phyloP scores from a whole-genome alignment of 2,888 invertebrate species.

The Megalurothrips usitatus region DNA sequence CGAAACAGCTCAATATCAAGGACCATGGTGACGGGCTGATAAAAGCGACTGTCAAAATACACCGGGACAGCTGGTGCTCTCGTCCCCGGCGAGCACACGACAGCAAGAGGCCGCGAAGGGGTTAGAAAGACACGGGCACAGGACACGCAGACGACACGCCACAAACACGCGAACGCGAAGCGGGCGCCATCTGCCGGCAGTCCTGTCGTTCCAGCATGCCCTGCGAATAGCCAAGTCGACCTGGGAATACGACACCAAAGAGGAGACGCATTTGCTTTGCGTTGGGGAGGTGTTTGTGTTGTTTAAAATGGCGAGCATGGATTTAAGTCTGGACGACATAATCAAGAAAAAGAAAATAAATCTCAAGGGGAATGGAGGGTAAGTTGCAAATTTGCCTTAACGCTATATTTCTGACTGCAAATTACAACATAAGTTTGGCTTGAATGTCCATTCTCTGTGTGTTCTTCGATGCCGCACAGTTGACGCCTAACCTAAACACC shows the following conservation, averaged over 20 bases:
- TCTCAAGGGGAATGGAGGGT: conserved; percentile 44
- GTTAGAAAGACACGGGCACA: not conserved
- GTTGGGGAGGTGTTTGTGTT: conserved; percentile 8
- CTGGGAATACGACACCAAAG: too few species aligned
- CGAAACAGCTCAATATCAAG: conserved; percentile 95
- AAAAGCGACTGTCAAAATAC: not conserved
- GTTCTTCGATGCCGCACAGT: not conserved
- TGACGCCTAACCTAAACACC: not conserved
- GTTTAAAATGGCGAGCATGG: conserved; percentile 42
- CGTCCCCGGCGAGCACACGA: not conserved
- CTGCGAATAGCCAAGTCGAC: too few species aligned
- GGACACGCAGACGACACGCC: not conserved
- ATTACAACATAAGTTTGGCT: conserved; percentile 20
- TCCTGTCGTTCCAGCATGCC: too few species aligned
- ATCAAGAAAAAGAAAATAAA: conserved; percentile 44
- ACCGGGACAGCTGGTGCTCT: not conserved
- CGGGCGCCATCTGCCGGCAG: too few species aligned
- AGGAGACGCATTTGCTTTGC: too few species aligned
- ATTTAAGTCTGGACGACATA: conserved; percentile 48
- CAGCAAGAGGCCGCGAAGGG: not conserved
- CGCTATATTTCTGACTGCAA: conserved; percentile 30
- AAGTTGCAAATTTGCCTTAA: conserved; percentile 35
- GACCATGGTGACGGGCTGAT: conserved; percentile 64
- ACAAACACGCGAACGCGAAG: not conserved
- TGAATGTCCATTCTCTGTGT: not conserved